Evolutionary conservation across 2,797 vertebrate species (phyloP).

Genomic region (Distichodus sexfasciatus): DNA sequence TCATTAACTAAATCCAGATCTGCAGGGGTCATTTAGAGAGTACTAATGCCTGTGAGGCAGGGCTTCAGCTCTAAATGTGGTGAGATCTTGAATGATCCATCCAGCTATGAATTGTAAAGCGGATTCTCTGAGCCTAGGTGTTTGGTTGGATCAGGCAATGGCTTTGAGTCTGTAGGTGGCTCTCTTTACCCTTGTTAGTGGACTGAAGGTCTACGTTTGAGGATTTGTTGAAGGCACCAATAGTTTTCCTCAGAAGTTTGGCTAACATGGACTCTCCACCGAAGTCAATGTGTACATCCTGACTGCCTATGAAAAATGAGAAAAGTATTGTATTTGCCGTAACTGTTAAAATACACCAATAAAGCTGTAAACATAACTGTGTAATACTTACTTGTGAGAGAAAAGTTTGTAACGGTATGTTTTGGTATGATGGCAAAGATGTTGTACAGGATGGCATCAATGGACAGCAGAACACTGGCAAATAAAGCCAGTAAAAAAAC

Average conservation of each 20-base stretch:
- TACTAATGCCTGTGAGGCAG: background rate
- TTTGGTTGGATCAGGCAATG: background rate
- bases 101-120: background rate
- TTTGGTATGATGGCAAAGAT: constrained; percentile 76
- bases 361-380: too few species aligned
- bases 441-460: constrained; percentile 75
- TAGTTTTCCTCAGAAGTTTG: constrained; percentile 74
- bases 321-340: background rate
- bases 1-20: constrained; percentile 29
- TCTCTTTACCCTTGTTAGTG: constrained; percentile 74
- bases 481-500: constrained; percentile 67
- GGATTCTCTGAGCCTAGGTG: background rate
- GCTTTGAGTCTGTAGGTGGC: background rate
- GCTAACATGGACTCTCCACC: constrained; percentile 80
- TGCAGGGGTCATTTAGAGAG: constrained; percentile 4
- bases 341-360: too few species aligned
- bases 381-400: constrained; percentile 76
- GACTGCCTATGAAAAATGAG: constrained; percentile 62
- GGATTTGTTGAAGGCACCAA: constrained; percentile 82
- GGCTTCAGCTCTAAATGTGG: constrained; percentile 6
- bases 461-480: constrained; percentile 62
- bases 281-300: constrained; percentile 78
- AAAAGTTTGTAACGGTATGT: constrained; percentile 77
- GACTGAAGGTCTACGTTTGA: constrained; percentile 59
- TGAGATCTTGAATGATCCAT: constrained; percentile 4